Percentiles rank a stretch among this genome's conserved stretches.
phyloP scores from a whole-genome alignment of 2,888 invertebrate genomes.

The Rhimphoctona megacephalus region DNA sequence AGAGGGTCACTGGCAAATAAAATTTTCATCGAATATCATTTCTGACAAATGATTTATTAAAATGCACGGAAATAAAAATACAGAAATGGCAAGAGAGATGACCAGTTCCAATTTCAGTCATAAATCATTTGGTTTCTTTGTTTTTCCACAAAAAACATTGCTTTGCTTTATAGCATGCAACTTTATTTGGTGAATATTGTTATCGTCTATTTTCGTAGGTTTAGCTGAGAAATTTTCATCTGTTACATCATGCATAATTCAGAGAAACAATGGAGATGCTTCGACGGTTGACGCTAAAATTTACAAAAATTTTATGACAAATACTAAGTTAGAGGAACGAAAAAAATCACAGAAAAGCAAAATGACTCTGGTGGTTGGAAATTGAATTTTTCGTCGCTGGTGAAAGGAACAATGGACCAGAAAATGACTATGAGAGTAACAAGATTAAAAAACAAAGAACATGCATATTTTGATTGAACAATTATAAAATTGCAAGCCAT shows the following conservation, averaged over 20 bases:
- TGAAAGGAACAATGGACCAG: neutral
- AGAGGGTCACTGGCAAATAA: constrained; percentile 44
- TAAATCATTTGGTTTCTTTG: neutral
- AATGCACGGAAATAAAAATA: neutral
- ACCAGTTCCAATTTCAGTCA: neutral
- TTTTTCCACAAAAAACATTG: neutral
- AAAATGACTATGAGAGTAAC: neutral
- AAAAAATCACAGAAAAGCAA: neutral
- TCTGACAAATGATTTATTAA: neutral
- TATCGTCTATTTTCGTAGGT: constrained; percentile 20
- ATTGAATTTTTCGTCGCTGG: constrained; percentile 32
- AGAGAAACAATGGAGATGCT: neutral
- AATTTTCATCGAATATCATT: constrained; percentile 23
- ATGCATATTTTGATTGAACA: constrained; percentile 65
- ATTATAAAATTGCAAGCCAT: neutral
- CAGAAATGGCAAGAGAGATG: neutral
- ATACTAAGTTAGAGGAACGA: neutral
- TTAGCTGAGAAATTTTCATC: neutral
- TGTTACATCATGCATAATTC: constrained; percentile 33
- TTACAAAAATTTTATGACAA: neutral
- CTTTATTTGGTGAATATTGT: neutral
- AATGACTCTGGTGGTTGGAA: too few relatives aligned
- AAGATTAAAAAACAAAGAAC: constrained; percentile 12
- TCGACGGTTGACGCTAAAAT: neutral
- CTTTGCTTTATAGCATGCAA: neutral